Base-by-base conservation (phyloP, 2,888 invertebrate genomes). In the Habrosyne pyritoides region DNA sequence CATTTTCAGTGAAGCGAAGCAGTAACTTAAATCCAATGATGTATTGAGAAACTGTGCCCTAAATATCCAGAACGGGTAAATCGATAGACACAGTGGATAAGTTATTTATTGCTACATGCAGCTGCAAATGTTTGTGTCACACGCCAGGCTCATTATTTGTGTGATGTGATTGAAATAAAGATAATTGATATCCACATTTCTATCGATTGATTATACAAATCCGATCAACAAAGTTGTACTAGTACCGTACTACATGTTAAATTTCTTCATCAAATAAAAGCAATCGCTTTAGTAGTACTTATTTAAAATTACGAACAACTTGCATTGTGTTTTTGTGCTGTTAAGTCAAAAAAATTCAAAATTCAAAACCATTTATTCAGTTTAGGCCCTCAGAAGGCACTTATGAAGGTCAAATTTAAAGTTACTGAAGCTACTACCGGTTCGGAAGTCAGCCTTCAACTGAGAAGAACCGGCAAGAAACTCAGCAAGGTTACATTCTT, bases 81-180 rank as follows among this genome's bases (percentile, higher is more conserved):
- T 76, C 71, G 79, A 82, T 83, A 71, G 73, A 60, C 67, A 73
- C 67, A 55, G 64, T 60, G 66, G 78, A 78, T 81, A 77, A 77
- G 73, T 76, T 71, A 73, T 74, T 72, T 73, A 74, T 74, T 75
- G 69, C 69, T 61, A 56, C 61, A 62, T 55, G 64, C 83, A 80
- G 82, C 77, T 83, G 80, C 80, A 64, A 63, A 56, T 56, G 64
- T 69, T 75, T 74, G 69, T 75, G 69, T 69, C 71, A 65, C 67
- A 62, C 59, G 60, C 54, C 60, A 62, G 63, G 60, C 70, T 69
- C 69, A 59, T 74, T 70, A 69, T 68, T 67, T 52, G 33, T 30
- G 22, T 14, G 28, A 30, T 50, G 26, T 50, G 50, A 50, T 50
- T 50, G 50, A 50, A 50, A 6, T 50, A 28, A 18, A 18, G 50